A percentile compares a stretch with the other conserved stretches of the same genome.
phyloP scores from a whole-genome alignment of 92 coral and sea anemone species.

The Zoanthus sociatus region DNA sequence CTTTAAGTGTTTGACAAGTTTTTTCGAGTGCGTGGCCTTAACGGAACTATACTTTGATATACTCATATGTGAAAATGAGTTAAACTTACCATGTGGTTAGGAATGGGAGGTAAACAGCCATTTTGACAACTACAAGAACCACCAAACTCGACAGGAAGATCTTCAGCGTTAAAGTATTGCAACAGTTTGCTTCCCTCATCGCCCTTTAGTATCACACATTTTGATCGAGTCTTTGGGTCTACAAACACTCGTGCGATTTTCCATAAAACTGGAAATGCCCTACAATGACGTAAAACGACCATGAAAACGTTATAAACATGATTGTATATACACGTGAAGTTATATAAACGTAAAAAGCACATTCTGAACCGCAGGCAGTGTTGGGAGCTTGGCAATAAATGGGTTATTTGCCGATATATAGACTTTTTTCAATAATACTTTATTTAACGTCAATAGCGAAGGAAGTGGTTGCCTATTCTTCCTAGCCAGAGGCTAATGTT shows the following conservation, averaged over 20 bases:
- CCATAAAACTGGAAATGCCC: slow-evolving; percentile 97
- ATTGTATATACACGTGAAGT: not conserved
- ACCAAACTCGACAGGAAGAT: slow-evolving; percentile 93
- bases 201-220: slow-evolving; percentile 86
- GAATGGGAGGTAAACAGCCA: slow-evolving; percentile 94
- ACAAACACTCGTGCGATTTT: slow-evolving; percentile 86
- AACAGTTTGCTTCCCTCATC: slow-evolving; percentile 75
- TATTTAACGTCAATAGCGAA: too few relatives aligned
- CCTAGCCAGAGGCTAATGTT: too few relatives aligned
- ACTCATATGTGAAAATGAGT: not conserved
- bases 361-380: not conserved
- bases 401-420: too few relatives aligned
- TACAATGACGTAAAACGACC: slow-evolving; percentile 8
- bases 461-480: too few relatives aligned
- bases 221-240: slow-evolving; percentile 91
- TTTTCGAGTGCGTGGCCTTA: too few relatives aligned
- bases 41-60: too few relatives aligned
- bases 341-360: not conserved
- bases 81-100: slow-evolving; percentile 92
- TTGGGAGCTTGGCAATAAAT: too few relatives aligned
- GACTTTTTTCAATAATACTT: too few relatives aligned
- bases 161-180: slow-evolving; percentile 85
- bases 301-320: not conserved
- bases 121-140: slow-evolving; percentile 82
- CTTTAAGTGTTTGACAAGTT: too few relatives aligned